Percentiles rank a stretch among this genome's conserved stretches.
Conservation (phyloP, 2,113 vertebrate species). For the Myotis brandtii region DNA sequence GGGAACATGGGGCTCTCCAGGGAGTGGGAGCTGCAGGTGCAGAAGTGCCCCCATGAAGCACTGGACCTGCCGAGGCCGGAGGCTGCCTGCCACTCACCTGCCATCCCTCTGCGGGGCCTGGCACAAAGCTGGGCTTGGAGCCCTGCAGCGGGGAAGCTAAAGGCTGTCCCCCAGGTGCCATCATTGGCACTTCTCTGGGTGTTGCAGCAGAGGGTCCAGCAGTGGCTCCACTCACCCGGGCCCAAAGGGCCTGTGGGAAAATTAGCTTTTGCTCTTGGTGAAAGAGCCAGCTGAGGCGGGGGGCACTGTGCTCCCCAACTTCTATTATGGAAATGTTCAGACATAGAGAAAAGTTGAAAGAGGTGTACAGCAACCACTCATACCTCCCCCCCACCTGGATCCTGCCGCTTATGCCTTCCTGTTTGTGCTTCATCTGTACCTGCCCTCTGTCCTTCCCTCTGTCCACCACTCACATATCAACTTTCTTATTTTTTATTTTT, state of each 20-base stretch:
- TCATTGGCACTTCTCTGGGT: background rate
- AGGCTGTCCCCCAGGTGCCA: background rate
- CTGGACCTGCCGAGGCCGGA: background rate
- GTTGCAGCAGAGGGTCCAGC: background rate
- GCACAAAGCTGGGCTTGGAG: background rate
- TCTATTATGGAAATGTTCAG: background rate
- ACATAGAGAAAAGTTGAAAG: background rate
- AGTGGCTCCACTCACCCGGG: background rate
- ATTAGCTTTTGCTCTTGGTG: background rate
- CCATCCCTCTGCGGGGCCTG: background rate
- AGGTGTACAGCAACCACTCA: rapidly evolving
- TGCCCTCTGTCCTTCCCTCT: background rate
- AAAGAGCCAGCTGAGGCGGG: background rate
- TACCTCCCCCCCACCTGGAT: rapidly evolving
- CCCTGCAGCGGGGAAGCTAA: background rate
- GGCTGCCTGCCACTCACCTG: background rate
- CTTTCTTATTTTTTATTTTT: background rate
- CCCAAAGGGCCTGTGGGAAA: background rate
- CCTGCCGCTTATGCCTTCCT: background rate
- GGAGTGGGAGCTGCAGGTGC: background rate
- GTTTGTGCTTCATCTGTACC: background rate
- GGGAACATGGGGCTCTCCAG: background rate
- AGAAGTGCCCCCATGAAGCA: background rate
- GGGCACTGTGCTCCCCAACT: background rate
- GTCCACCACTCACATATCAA: background rate